These are phyloP conservation scores for Danio rerio DNA, from an alignment of 2,113 vertebrate species.

Conservation along the genomic window GRCz12tu NC_133197.1:320001-320500, in stretches of 20 bases:
- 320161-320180: too few relatives aligned
- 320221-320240: conserved; percentile 84
- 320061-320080: too few relatives aligned
- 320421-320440: background rate
- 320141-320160: too few relatives aligned
- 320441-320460: background rate
- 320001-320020: too few relatives aligned
- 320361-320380: conserved; percentile 7
- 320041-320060: too few relatives aligned
- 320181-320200: too few relatives aligned
- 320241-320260: conserved; percentile 89
- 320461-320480: conserved; percentile 17
- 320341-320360: conserved; percentile 72
- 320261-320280: conserved; percentile 84
- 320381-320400: background rate
- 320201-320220: background rate
- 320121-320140: too few relatives aligned
- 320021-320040: too few relatives aligned
- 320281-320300: conserved; percentile 93
- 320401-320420: conserved; percentile 10
- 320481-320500: conserved; percentile 69
- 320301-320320: conserved; percentile 90
- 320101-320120: too few relatives aligned
- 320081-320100: too few relatives aligned
- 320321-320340: conserved; percentile 89